A percentile compares a stretch with the other conserved stretches of the same genome.
Conservation (phyloP, 2,113 vertebrate genomes). For the Poeciliopsis prolifica region DNA sequence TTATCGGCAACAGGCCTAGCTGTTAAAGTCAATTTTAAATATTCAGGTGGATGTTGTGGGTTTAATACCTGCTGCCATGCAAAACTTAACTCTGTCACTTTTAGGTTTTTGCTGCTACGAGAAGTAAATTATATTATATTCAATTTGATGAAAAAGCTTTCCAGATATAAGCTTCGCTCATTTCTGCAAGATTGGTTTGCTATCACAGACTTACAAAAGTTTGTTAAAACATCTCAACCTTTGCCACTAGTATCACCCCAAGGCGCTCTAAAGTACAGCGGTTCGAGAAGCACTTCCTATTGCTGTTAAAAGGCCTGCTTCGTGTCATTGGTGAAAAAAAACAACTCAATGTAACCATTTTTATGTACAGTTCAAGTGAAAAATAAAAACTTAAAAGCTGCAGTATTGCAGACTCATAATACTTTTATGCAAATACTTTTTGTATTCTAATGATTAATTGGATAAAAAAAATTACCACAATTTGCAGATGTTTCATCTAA, state of each 20-base stretch:
- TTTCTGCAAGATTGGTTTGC: slow-evolving; percentile 1
- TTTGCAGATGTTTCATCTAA: too few species aligned
- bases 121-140: slow-evolving; percentile 14
- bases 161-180: not conserved
- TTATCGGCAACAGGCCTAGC: too few species aligned
- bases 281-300: too few species aligned
- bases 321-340: too few species aligned
- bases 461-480: too few species aligned
- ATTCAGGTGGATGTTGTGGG: too few species aligned
- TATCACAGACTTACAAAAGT: slow-evolving; percentile 11
- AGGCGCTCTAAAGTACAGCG: not conserved
- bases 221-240: slow-evolving; percentile 1
- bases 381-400: not conserved
- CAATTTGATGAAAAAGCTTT: not conserved
- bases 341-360: not conserved
- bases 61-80: not conserved
- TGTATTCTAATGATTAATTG: too few species aligned
- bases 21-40: too few species aligned
- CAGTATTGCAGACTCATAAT: too few species aligned
- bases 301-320: too few species aligned
- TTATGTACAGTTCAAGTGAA: not conserved
- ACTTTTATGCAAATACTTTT: too few species aligned
- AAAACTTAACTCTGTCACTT: slow-evolving; percentile 2
- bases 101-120: not conserved
- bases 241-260: not conserved